These are phyloP conservation scores for Argyra leucocephala DNA, from an alignment of 2,888 invertebrate species.

Conservation along the genomic window DNA sequence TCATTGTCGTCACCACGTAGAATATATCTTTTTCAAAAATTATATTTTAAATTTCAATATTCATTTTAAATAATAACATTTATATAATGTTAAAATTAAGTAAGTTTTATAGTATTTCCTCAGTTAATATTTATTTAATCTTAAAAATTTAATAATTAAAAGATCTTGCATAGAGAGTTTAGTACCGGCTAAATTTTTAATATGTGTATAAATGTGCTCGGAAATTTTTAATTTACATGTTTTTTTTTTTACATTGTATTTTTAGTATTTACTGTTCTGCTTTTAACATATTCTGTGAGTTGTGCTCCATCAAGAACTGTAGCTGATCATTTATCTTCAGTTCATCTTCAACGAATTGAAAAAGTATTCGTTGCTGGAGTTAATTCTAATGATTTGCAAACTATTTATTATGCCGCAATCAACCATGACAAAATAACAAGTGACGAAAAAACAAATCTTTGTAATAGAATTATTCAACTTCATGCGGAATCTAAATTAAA, in stretches of 20 bases:
- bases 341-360: conserved; percentile 38
- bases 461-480: conserved; percentile 42
- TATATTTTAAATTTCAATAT: too few species aligned
- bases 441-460: conserved; percentile 45
- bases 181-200: too few species aligned
- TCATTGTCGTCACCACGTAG: neutral
- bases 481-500: conserved; percentile 39
- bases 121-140: too few species aligned
- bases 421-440: conserved; percentile 61
- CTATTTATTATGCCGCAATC: conserved; percentile 62
- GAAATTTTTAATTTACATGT: too few species aligned
- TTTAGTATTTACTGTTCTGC: conserved; percentile 12
- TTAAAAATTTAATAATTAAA: too few species aligned
- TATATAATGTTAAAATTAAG: neutral
- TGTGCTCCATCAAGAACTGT: conserved; percentile 31
- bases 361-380: conserved; percentile 43
- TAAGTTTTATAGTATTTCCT: neutral
- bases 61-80: too few species aligned
- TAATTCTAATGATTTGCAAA: conserved; percentile 52
- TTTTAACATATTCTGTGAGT: conserved; percentile 12
- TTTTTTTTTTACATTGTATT: conserved; percentile 4
- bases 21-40: neutral
- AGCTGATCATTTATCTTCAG: conserved; percentile 34
- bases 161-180: too few species aligned
- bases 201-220: too few species aligned